Base-by-base conservation (phyloP, 2,888 invertebrate genomes). In the Lordiphosa andalusiaca region DNA sequence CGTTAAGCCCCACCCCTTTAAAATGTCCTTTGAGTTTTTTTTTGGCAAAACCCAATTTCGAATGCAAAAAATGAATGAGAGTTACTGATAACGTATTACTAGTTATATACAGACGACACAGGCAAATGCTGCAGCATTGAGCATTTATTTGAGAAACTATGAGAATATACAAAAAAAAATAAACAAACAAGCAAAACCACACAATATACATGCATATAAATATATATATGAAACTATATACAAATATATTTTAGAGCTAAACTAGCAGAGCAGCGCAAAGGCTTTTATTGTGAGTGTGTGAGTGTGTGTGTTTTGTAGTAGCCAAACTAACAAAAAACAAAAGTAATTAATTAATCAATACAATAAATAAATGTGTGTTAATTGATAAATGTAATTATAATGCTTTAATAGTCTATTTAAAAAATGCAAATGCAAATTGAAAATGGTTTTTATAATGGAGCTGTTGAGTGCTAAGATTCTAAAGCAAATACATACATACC, bases 361-460 rank as follows among this genome's bases (percentile, higher is more conserved):
- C 62, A 70, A 71, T 68, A 66, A 76, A 60, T 69, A 56, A 65
- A 63, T 73, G 72, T 77, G 70, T 70, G 72, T 82, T 72, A 66
- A 57, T 67, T 69, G 64, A 59, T 54, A 72, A 71, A 59, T 52
- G 46, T 36, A 35, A 35, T 33, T 35, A 36, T 35, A 73, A 78
- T 72, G 84, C 80, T 84, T 80, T 74, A 70, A 70, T 69, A 69
- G 69, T 48, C 40, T 66, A 71, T 69, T 71, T 82, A 59, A 52
- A 76, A 72, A 66, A 47, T 36, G 52, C 42, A 52, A 46, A 23
- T 23, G 23, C 4, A 50, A 39, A 58, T n/a, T 62, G 46, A 54
- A 63, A 69, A 51, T 69, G 63, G 65, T 72, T 84, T 81, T 81
- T 69, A 61, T 58, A 81, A 84, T 81, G 80, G 80, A 81, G 80